These are phyloP conservation scores for Symphodus melops DNA, from an alignment of 2,113 vertebrate genomes.

Conservation along the genomic window DNA sequence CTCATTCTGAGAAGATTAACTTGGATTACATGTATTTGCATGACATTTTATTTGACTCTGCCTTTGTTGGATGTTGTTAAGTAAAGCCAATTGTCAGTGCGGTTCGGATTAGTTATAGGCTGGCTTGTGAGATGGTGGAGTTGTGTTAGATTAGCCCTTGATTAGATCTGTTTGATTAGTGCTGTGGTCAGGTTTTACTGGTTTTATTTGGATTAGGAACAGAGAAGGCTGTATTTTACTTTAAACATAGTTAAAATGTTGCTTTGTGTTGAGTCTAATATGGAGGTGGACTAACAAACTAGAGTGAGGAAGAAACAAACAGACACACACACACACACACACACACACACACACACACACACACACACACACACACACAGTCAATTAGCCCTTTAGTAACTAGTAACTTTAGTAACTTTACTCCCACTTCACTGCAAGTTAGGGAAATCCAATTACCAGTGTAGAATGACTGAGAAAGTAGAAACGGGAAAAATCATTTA, in stretches of 20 bases:
- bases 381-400: conserved; percentile 54
- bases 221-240: conserved; percentile 8
- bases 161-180: conserved; percentile 56
- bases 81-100: conserved; percentile 38
- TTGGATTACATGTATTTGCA: conserved; percentile 53
- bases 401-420: conserved; percentile 70
- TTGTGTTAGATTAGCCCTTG: conserved; percentile 43
- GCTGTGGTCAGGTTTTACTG: conserved; percentile 9
- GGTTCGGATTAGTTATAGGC: conserved; percentile 47
- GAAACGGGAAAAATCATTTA: conserved; percentile 72
- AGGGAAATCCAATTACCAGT: conserved; percentile 77
- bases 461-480: conserved; percentile 62
- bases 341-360: not conserved
- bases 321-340: not conserved
- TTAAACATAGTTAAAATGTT: conserved; percentile 1
- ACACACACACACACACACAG: conserved; percentile 11
- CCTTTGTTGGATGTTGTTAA: conserved; percentile 18
- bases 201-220: conserved; percentile 14
- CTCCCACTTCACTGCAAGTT: conserved; percentile 68
- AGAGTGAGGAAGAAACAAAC: not conserved
- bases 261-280: conserved; percentile 43
- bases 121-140: conserved; percentile 15
- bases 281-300: not conserved
- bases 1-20: conserved; percentile 46
- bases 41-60: conserved; percentile 42